These are phyloP conservation scores for Oryzias curvinotus DNA, from an alignment of 2,113 vertebrate species.

Conservation along the genomic window DNA sequence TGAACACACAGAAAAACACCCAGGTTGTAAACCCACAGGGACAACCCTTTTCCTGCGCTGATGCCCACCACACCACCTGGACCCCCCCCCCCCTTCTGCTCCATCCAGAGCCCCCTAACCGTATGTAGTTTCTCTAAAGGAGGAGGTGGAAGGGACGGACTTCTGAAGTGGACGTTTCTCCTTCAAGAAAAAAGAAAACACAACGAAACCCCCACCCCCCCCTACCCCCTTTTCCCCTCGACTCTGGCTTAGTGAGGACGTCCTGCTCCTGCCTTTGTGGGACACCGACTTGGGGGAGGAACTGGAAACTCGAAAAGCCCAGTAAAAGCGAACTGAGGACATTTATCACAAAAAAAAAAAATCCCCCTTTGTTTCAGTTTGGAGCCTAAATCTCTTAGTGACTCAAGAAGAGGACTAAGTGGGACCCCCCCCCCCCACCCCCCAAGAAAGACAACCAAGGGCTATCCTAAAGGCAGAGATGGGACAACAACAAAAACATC, in stretches of 20 bases:
- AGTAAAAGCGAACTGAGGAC: slow-evolving; percentile 19
- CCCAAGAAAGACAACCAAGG: slow-evolving; percentile 62
- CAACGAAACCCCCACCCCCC: no score
- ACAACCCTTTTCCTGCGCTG: slow-evolving; percentile 45
- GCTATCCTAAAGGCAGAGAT: slow-evolving; percentile 53
- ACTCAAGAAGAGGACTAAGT: slow-evolving; percentile 14
- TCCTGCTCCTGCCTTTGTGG: slow-evolving; percentile 41
- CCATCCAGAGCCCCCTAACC: slow-evolving; percentile 59
- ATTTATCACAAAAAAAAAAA: no score
- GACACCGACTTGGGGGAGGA: slow-evolving; percentile 40
- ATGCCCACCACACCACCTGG: slow-evolving; percentile 67
- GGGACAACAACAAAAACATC: slow-evolving; percentile 37
- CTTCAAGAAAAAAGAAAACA: slow-evolving; percentile 51
- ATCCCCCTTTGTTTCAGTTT: no score
- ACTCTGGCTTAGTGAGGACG: slow-evolving; percentile 44
- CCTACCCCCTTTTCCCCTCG: slow-evolving; percentile 28
- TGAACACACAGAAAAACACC: slow-evolving; percentile 25
- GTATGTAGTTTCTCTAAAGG: slow-evolving; percentile 61
- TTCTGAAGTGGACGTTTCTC: slow-evolving; percentile 58
- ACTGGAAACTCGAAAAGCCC: slow-evolving; percentile 20
- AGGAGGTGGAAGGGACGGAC: slow-evolving; percentile 22
- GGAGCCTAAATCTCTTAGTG: no score
- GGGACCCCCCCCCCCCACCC: slow-evolving; percentile 1
- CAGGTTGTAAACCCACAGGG: slow-evolving; percentile 37
- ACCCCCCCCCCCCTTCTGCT: slow-evolving; percentile 45